Base-by-base conservation (phyloP, 37 sponge, comb jelly and placozoan genomes). In the Ianthella basta region DNA sequence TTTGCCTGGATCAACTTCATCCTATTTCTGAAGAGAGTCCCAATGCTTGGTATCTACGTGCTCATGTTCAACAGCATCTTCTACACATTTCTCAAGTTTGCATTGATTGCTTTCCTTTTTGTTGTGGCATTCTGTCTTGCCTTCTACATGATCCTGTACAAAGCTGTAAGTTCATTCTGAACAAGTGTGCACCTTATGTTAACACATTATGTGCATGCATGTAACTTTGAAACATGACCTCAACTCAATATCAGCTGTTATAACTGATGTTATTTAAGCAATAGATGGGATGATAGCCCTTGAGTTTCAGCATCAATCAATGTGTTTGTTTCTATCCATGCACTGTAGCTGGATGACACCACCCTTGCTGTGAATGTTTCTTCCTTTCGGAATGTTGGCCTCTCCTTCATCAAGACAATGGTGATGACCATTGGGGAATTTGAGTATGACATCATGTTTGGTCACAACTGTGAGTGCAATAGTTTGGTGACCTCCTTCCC, bases 381-480 rank as follows among this genome's bases (percentile, higher is more conserved):
- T 13, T 67, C 92, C 24, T 95, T 92, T 67, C 54, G 86, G 0
- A 86, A 82, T 79, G 91, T 92, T n/a, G 87, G 83, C 10, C 86
- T 88, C 13, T 72, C 96, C 54, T 44, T 99, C 29, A 35, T 93
- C 70, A 97, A 95, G 69, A 96, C 97, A 25, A 84, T 93, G 80
- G 90, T 90, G 6, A 95, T 95, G 95, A 96, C 94, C 14, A 96
- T 88, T 15, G 97, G 97, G 16, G 99, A 99, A 57, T 95, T 99
- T 93, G 97, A 96, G 66, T 99, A 80, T 82, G 96, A 95, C 79
- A 72, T 78, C 6, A 88, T 89, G 5, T 97, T 99, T 78, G 81
- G 77, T 0, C 86, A 88, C 72, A 37, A 50, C 23, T 24, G 4
- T 0, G 86, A 80, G 21, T 54, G 21, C 19, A 39, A 39, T 0